These are phyloP conservation scores for Macrophya alboannulata DNA, from an alignment of 2,888 invertebrate species.

Conservation along the genomic window DNA sequence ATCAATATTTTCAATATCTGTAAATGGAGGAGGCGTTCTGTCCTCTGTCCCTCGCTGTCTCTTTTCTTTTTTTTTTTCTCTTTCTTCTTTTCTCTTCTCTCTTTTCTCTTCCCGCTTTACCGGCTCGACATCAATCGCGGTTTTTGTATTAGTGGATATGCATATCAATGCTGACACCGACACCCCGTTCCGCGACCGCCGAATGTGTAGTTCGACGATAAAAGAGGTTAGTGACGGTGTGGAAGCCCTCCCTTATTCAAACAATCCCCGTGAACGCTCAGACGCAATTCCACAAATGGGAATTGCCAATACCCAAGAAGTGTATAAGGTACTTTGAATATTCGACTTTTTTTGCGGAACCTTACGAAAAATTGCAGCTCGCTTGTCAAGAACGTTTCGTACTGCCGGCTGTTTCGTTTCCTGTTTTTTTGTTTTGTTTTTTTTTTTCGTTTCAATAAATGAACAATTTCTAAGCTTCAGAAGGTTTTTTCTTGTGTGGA, in stretches of 20 bases:
- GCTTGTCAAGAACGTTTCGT: conserved; percentile 32
- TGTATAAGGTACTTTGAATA: conserved; percentile 57
- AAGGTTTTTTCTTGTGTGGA: not conserved
- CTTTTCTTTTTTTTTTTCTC: conserved; percentile 57
- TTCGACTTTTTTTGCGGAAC: conserved; percentile 54
- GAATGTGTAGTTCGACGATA: conserved; percentile 60
- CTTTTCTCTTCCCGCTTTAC: conserved; percentile 15
- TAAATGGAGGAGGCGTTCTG: conserved; percentile 66
- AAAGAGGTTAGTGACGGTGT: conserved; percentile 63
- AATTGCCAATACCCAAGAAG: conserved; percentile 64
- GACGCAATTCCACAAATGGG: conserved; percentile 70
- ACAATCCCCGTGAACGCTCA: conserved; percentile 59
- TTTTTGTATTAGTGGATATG: conserved; percentile 58
- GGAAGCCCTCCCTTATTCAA: conserved; percentile 54
- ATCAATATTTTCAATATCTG: conserved; percentile 75
- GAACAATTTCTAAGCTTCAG: not conserved
- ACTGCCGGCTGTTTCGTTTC: not conserved
- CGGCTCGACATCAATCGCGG: conserved; percentile 44
- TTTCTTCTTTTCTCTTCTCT: conserved; percentile 43
- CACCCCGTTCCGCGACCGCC: conserved; percentile 60
- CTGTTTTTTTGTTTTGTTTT: not conserved
- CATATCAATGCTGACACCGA: conserved; percentile 62
- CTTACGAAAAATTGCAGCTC: conserved; percentile 23
- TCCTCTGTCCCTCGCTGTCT: not conserved
- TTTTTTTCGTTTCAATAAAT: not conserved